Evolutionary conservation across 2,888 invertebrate species (phyloP), one percentile per base, ranked within the genome.

Genomic region (Ochlodes sylvanus): DNA sequence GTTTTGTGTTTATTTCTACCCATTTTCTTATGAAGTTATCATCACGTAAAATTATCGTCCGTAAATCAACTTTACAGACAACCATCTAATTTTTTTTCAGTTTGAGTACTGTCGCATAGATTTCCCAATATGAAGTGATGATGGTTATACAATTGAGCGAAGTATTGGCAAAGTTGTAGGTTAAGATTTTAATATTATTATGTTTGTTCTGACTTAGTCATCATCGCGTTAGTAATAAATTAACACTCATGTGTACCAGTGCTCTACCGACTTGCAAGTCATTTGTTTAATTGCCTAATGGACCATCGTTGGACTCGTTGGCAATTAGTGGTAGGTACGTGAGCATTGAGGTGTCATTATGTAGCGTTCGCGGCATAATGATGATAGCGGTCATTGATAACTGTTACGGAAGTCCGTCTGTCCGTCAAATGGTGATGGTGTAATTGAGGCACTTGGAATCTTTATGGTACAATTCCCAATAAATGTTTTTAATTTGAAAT

Each of bases 321-420:
- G 64, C 64, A 64, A 64, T 56, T 56, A 64, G 56, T n/a, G n/a
- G n/a, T n/a, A 47, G 15, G 15, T 21, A 14, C 32, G 17, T 15
- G 44, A 44, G 32, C 15, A 52, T 32, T 42, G 55, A 56, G 34
- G 64, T 64, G 38, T 64, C 47, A 64, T 64, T 64, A 64, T 34
- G 34, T 15, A 54, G 56, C 19, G 34, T 57, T 47, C 47, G 57
- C 32, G 57, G 34, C 47, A 34, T 17, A 57, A 44, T 63, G 34
- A 64, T 63, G 19, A 52, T 55, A 41, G 62, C 41, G 15, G 21
- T 52, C 52, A 52, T 52, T 52, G 52, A 34, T 55, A 34, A 34
- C 34, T 55, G 15, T 55, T 34, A 55, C 55, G 55, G 55, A 55
- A 55, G 55, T 55, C 55, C 3, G 34, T 34, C 52, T 17, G 52